Evolutionary conservation across 2,113 vertebrate genomes (phyloP).

Genomic region (Oceanodroma tethys): DNA sequence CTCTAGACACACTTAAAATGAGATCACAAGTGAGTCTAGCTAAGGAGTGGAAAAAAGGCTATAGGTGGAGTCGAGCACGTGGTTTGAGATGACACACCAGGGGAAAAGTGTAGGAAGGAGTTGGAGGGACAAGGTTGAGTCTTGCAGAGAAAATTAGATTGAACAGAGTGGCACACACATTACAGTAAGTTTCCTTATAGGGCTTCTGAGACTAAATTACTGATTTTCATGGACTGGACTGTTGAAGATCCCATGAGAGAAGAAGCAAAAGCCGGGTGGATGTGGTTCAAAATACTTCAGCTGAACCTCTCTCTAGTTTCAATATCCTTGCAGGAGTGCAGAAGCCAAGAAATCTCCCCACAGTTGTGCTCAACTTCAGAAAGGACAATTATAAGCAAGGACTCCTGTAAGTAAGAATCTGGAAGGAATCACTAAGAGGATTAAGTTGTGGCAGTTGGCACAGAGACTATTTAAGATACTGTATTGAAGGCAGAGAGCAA

Average conservation of each 20-base stretch:
- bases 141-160: background rate
- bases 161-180: background rate
- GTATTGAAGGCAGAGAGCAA: background rate
- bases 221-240: background rate
- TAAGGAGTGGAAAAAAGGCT: background rate
- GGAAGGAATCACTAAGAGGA: background rate
- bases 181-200: background rate
- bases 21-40: background rate
- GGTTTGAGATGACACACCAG: background rate
- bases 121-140: background rate
- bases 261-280: background rate
- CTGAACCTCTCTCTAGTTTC: background rate
- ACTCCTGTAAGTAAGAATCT: background rate
- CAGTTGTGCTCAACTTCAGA: background rate
- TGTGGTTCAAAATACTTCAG: background rate
- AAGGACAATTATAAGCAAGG: background rate
- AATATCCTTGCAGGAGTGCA: background rate
- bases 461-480: background rate
- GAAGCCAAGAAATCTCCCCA: background rate
- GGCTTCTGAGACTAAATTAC: background rate
- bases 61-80: background rate
- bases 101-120: background rate
- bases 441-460: background rate
- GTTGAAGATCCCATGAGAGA: background rate
- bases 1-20: background rate